These are phyloP conservation scores for Centruroides sculpturatus DNA, from an alignment of 1,140 invertebrate species.

Conservation along the genomic window DNA sequence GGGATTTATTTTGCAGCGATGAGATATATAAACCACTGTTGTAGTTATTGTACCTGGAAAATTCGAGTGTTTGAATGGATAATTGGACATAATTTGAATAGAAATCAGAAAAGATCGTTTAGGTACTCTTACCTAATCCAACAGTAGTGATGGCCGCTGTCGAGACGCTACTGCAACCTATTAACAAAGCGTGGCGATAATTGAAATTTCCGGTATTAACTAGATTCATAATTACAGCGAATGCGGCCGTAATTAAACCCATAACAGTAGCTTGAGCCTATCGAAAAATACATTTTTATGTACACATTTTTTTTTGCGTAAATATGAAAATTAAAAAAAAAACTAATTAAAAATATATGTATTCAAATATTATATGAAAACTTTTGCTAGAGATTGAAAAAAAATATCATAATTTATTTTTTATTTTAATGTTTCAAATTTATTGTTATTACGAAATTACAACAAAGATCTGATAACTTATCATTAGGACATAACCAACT, in stretches of 20 bases:
- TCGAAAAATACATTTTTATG: too few species aligned
- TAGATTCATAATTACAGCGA: conserved; percentile 69
- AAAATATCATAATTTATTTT: too few species aligned
- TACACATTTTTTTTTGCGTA: too few species aligned
- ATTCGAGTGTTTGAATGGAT: neutral
- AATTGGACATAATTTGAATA: neutral
- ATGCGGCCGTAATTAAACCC: conserved; percentile 72
- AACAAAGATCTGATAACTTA: too few species aligned
- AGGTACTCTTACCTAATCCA: conserved; percentile 33
- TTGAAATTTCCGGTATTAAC: conserved; percentile 52
- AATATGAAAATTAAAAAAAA: too few species aligned
- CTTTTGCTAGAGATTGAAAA: too few species aligned
- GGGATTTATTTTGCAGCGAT: conserved; percentile 36
- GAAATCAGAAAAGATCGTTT: neutral
- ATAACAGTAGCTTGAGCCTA: conserved; percentile 84
- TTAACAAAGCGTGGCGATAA: conserved; percentile 52
- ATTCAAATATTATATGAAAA: too few species aligned
- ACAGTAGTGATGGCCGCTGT: conserved; percentile 61
- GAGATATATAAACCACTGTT: conserved; percentile 55
- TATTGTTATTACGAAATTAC: too few species aligned
- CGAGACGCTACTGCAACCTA: conserved; percentile 73
- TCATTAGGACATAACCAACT: too few species aligned
- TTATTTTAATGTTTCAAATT: too few species aligned
- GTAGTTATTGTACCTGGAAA: conserved; percentile 65
- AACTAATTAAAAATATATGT: too few species aligned